Evolutionary conservation across 2,113 vertebrate genomes (phyloP).

Genomic region (Tetrax tetrax): DNA sequence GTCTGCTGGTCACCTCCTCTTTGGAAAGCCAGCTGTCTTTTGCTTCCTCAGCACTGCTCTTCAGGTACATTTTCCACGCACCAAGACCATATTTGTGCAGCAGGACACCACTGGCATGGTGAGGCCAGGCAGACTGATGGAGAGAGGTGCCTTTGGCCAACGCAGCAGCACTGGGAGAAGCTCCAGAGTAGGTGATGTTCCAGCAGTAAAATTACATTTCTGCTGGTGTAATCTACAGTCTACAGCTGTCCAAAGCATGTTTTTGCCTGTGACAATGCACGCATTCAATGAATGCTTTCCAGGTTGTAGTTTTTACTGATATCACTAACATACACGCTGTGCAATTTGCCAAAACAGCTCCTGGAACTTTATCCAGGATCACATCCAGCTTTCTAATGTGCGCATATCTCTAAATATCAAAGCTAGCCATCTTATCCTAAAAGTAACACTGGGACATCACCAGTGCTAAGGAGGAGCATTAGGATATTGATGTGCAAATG

Average conservation of each 20-base stretch:
- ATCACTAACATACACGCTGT: neutral
- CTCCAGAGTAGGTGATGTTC: neutral
- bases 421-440: slow-evolving; percentile 24
- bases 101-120: neutral
- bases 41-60: neutral
- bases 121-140: neutral
- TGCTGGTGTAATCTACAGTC: neutral
- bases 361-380: neutral
- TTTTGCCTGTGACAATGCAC: neutral
- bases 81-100: neutral
- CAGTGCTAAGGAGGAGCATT: neutral
- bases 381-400: slow-evolving; percentile 30
- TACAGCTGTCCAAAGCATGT: neutral
- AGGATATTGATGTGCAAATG: slow-evolving; percentile 58
- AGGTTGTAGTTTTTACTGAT: neutral
- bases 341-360: neutral
- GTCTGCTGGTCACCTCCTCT: neutral
- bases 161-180: neutral
- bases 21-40: neutral
- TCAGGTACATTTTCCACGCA: neutral
- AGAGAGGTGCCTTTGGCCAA: neutral
- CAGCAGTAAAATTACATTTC: neutral
- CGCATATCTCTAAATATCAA: slow-evolving; percentile 50
- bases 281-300: neutral
- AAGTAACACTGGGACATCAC: slow-evolving; percentile 23